Evolutionary conservation across 2,797 vertebrate genomes (phyloP).

Genomic region (Falco biarmicus): DNA sequence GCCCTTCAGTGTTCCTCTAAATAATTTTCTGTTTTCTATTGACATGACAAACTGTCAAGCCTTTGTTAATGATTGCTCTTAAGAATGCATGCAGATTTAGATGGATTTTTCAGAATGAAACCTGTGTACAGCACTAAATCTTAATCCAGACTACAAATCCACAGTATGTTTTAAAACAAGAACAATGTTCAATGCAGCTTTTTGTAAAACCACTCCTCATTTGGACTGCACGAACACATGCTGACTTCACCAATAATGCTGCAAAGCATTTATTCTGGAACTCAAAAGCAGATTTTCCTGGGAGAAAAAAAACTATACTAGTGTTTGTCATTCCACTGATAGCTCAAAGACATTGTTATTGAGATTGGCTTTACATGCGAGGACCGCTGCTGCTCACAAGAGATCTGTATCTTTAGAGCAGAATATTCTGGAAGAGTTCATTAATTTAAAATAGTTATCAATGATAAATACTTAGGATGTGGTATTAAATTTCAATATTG

Average conservation of each 20-base stretch:
- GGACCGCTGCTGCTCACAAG: neutral
- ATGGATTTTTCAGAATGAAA: neutral
- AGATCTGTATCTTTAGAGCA: neutral
- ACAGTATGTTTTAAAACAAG: neutral
- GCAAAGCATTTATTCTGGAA: neutral
- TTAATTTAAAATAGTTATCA: neutral
- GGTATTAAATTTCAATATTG: neutral
- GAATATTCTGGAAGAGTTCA: neutral
- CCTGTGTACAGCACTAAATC: neutral
- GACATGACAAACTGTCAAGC: neutral
- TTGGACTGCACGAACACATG: neutral
- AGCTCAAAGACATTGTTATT: neutral
- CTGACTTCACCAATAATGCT: neutral
- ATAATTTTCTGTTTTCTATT: neutral
- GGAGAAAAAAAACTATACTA: neutral
- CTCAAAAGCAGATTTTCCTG: neutral
- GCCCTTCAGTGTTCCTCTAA: neutral
- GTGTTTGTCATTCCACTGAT: neutral
- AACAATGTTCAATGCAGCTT: neutral
- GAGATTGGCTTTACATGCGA: neutral
- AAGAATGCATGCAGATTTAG: neutral
- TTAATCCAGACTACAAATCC: neutral
- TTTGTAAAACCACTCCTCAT: neutral
- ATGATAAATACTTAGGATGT: neutral
- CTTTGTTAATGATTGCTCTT: neutral